A percentile compares a stretch with the other conserved stretches of the same genome.
These are phyloP conservation scores for Perdita meconis DNA, from an alignment of 2,888 invertebrate genomes.

Conservation along the genomic window DNA sequence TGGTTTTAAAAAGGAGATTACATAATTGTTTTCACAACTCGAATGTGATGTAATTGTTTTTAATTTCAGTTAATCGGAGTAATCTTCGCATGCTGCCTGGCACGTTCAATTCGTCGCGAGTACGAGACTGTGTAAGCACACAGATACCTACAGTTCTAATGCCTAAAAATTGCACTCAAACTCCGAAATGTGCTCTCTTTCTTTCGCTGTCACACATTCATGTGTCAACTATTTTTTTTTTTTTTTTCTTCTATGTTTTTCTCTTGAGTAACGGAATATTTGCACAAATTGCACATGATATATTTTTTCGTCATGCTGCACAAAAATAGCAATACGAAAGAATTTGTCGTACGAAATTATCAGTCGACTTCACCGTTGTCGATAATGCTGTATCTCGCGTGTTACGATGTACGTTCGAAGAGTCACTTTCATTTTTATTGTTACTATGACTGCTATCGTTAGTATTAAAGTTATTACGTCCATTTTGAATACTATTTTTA, in stretches of 20 bases:
- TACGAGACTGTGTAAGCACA: constrained; percentile 92
- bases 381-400: constrained; percentile 21
- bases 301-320: constrained; percentile 37
- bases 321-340: constrained; percentile 31
- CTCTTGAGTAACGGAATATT: constrained; percentile 40
- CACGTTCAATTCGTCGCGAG: constrained; percentile 95
- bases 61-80: constrained; percentile 92
- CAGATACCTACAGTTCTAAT: constrained; percentile 51
- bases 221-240: constrained; percentile 63
- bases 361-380: not conserved
- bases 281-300: constrained; percentile 51
- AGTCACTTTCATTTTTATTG: constrained; percentile 11
- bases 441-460: not conserved
- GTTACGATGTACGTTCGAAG: constrained; percentile 1
- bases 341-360: constrained; percentile 20
- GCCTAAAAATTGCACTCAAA: constrained; percentile 52
- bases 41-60: constrained; percentile 27
- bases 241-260: too few relatives aligned
- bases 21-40: too few relatives aligned
- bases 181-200: constrained; percentile 35
- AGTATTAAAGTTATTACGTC: constrained; percentile 8
- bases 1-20: too few relatives aligned
- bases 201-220: constrained; percentile 76
- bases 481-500: constrained; percentile 6
- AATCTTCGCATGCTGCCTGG: constrained; percentile 96